phyloP scores from a whole-genome alignment of 2,888 invertebrate species.

The Ennomos quercinarius region DNA sequence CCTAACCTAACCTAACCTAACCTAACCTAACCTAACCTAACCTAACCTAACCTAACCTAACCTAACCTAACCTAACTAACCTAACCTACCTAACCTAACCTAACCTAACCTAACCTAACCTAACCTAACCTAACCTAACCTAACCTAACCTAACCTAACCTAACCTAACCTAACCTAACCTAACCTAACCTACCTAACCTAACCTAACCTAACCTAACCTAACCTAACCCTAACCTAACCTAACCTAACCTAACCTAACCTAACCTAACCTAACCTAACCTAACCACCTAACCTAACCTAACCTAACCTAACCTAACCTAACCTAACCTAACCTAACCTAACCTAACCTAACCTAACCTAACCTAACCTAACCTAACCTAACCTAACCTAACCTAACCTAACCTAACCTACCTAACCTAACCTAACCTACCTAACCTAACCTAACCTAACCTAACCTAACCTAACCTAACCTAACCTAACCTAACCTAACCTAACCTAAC shows the following conservation, averaged over 20 bases:
- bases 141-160: no score
- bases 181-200: conserved; percentile 37
- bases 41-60: conserved; percentile 39
- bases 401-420: conserved; percentile 37
- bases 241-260: conserved; percentile 39
- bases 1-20: no score
- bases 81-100: conserved; percentile 35
- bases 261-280: conserved; percentile 37
- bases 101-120: conserved; percentile 41
- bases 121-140: conserved; percentile 38
- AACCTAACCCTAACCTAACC: conserved; percentile 39
- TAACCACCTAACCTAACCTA: conserved; percentile 32
- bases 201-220: conserved; percentile 37
- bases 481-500: conserved; percentile 37
- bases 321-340: conserved; percentile 33
- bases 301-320: conserved; percentile 33
- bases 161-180: conserved; percentile 37
- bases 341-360: conserved; percentile 33
- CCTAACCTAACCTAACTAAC: conserved; percentile 36
- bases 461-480: conserved; percentile 35
- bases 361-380: conserved; percentile 32
- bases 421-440: no score
- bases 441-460: conserved; percentile 35
- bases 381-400: conserved; percentile 39
- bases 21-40: no score